Conservation (phyloP, 1,140 invertebrate genomes). For the Zophobas atratus region DNA sequence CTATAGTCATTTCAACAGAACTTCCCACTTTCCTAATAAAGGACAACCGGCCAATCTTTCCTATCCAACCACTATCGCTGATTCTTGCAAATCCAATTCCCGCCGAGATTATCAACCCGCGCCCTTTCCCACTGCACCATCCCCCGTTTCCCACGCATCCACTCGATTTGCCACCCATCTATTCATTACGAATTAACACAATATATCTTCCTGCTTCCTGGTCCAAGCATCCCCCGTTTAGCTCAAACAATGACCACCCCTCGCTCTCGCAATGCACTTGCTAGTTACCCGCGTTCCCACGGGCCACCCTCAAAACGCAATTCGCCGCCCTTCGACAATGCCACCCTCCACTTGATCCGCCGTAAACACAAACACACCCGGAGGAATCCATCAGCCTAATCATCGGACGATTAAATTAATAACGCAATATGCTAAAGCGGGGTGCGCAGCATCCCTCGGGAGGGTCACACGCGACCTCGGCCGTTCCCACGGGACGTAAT, state of each 20-base stretch:
- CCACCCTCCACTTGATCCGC: constrained; percentile 40
- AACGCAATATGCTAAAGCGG: constrained; percentile 2
- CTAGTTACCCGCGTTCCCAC: constrained; percentile 38
- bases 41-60: too few relatives aligned
- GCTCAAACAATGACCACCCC: constrained; percentile 42
- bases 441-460: constrained; percentile 20
- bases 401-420: constrained; percentile 14
- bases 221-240: constrained; percentile 13
- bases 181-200: constrained; percentile 48
- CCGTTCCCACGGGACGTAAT: constrained; percentile 15
- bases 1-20: too few relatives aligned
- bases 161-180: constrained; percentile 40
- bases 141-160: constrained; percentile 32
- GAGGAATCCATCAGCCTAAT: constrained; percentile 20
- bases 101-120: too few relatives aligned
- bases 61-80: too few relatives aligned
- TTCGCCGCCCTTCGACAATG: constrained; percentile 34
- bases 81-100: too few relatives aligned
- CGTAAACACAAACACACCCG: neutral
- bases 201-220: constrained; percentile 45
- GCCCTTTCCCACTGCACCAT: too few relatives aligned
- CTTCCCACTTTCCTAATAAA: too few relatives aligned
- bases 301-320: constrained; percentile 42
- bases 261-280: constrained; percentile 47
- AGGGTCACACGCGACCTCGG: constrained; percentile 21